Conservation (phyloP, 2,888 invertebrate genomes). For the Sphaerolaimus hirsutus region DNA sequence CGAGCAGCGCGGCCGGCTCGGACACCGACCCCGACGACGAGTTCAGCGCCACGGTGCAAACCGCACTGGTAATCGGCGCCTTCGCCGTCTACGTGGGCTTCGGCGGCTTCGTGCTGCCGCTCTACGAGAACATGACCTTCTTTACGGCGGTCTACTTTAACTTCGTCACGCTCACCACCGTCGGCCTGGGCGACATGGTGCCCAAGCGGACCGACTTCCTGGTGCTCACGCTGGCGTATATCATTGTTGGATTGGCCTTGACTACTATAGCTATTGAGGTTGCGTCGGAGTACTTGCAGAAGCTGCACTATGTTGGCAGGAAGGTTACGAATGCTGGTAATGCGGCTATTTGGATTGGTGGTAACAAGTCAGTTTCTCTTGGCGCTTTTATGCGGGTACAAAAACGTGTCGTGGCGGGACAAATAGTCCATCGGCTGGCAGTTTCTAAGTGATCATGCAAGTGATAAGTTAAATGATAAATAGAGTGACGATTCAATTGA, state of each 20-base stretch:
- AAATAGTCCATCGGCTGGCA: too few species aligned
- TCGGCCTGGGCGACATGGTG: constrained; percentile 1
- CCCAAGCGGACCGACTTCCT: background rate
- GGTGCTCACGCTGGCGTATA: background rate
- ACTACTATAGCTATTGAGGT: constrained; percentile 1
- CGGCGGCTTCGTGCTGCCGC: constrained; percentile 14
- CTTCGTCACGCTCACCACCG: constrained; percentile 7
- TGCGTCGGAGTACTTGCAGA: background rate
- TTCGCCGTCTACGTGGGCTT: constrained; percentile 15
- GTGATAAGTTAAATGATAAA: too few species aligned
- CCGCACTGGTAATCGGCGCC: constrained; percentile 10
- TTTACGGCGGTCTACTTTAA: constrained; percentile 15
- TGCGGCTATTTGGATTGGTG: constrained; percentile 1
- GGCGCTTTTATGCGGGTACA: background rate
- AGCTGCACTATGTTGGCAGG: constrained; percentile 1
- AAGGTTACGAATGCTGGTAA: background rate
- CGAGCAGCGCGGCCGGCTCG: too few species aligned
- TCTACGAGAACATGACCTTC: constrained; percentile 21
- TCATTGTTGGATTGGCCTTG: constrained; percentile 1
- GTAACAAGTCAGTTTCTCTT: background rate
- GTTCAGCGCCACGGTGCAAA: too few species aligned
- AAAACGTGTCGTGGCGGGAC: background rate
- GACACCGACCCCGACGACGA: too few species aligned
- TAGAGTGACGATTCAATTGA: too few species aligned
- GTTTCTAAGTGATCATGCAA: too few species aligned